Evolutionary conservation across 1,140 invertebrate species (phyloP).

Genomic region (Danaus plexippus): DNA sequence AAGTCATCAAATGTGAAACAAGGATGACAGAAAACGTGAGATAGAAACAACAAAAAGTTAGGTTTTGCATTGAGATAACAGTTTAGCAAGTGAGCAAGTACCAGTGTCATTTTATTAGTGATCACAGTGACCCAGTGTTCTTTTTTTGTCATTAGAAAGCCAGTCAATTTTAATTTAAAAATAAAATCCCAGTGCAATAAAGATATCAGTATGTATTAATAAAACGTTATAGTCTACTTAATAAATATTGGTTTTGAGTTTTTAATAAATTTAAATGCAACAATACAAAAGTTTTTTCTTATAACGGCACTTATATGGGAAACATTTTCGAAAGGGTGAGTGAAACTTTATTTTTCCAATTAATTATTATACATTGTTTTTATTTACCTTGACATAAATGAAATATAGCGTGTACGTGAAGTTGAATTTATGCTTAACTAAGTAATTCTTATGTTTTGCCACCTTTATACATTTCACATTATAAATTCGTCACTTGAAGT

Average conservation of each 20-base stretch:
- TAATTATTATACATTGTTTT: slow-evolving; percentile 6
- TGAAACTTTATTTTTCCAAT: slow-evolving; percentile 10
- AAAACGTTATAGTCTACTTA: no score
- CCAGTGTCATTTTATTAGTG: slow-evolving; percentile 9
- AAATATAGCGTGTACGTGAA: neutral
- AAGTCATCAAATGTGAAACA: slow-evolving; percentile 14
- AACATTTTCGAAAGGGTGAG: slow-evolving; percentile 33
- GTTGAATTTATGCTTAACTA: no score
- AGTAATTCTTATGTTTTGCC: no score
- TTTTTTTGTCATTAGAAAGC: no score
- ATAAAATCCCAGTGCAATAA: neutral
- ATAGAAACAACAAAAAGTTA: slow-evolving; percentile 18
- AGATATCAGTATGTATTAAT: no score
- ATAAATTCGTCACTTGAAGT: no score
- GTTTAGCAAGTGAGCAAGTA: slow-evolving; percentile 3
- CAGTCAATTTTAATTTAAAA: neutral
- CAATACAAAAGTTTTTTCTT: slow-evolving; percentile 7
- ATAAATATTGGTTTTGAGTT: neutral
- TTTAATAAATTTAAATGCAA: slow-evolving; percentile 6
- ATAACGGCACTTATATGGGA: slow-evolving; percentile 29
- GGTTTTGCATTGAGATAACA: slow-evolving; percentile 16
- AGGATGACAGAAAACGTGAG: slow-evolving; percentile 17
- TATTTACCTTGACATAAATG: slow-evolving; percentile 5
- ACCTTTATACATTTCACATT: no score
- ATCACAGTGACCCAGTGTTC: slow-evolving; percentile 1